These are phyloP conservation scores for Cydia fagiglandana DNA, from an alignment of 1,140 invertebrate genomes.

Conservation along the genomic window DNA sequence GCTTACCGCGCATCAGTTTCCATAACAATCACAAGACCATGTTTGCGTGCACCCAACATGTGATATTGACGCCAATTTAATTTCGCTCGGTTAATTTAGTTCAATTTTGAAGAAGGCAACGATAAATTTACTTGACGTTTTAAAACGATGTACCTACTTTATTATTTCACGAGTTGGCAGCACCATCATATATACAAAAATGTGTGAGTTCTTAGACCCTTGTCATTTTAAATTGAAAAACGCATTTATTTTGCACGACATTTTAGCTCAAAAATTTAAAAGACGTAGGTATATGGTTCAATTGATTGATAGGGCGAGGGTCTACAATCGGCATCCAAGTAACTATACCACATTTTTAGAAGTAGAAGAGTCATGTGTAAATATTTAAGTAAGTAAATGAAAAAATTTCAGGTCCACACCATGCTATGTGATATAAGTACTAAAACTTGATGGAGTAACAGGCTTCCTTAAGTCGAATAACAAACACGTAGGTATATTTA, in stretches of 20 bases:
- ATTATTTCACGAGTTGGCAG: not conserved
- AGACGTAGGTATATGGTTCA: no score
- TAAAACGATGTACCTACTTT: conserved; percentile 9
- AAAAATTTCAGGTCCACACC: no score
- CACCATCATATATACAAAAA: not conserved
- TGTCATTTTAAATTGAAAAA: no score
- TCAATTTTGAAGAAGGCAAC: conserved; percentile 42
- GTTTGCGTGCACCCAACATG: conserved; percentile 28
- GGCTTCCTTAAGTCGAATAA: not conserved
- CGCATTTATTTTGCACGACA: no score
- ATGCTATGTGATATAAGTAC: no score
- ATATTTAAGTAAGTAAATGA: no score
- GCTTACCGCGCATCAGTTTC: conserved; percentile 1
- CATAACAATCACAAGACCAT: conserved; percentile 9
- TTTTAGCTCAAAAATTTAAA: no score
- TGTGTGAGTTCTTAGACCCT: not conserved
- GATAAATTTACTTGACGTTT: conserved; percentile 24
- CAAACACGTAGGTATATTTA: not conserved
- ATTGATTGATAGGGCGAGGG: no score
- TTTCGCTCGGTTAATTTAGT: conserved; percentile 48
- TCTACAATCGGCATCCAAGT: no score
- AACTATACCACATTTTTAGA: no score
- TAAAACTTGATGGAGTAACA: not conserved
- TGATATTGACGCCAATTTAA: conserved; percentile 43
- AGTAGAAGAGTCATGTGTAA: not conserved